Evolutionary conservation across 1,140 invertebrate species (phyloP).

Genomic region (Leptoteleia sp.): DNA sequence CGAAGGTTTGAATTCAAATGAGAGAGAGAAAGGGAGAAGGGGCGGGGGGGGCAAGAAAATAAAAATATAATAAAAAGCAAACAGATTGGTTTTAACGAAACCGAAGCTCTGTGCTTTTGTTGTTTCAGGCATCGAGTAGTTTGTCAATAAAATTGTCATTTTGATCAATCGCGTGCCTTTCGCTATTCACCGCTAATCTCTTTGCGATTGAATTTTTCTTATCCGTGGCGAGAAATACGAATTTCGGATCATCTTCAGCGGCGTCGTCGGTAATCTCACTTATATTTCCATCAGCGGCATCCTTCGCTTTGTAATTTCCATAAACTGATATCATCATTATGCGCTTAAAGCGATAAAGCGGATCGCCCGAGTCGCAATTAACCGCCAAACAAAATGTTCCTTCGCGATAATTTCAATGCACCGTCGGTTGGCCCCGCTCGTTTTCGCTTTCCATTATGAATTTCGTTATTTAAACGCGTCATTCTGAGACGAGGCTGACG

Average conservation of each 20-base stretch:
- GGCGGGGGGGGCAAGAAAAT: no score
- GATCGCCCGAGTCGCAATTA: slow-evolving; percentile 11
- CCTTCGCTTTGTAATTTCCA: slow-evolving; percentile 37
- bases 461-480: slow-evolving; percentile 1
- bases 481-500: background rate
- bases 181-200: slow-evolving; percentile 33
- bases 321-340: slow-evolving; percentile 50
- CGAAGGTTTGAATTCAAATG: no score
- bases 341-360: slow-evolving; percentile 13
- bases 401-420: background rate
- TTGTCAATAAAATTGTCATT: slow-evolving; percentile 29
- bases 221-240: slow-evolving; percentile 41
- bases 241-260: slow-evolving; percentile 41
- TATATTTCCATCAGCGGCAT: slow-evolving; percentile 46
- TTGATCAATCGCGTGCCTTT: slow-evolving; percentile 28
- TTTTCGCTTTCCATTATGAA: background rate
- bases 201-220: slow-evolving; percentile 51
- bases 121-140: slow-evolving; percentile 1
- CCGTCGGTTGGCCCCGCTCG: background rate
- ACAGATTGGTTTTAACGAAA: slow-evolving; percentile 3
- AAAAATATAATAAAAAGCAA: slow-evolving; percentile 10
- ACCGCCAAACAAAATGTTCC: slow-evolving; percentile 6
- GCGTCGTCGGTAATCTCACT: slow-evolving; percentile 35
- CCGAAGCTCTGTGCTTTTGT: background rate
- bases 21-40: no score